phyloP scores from a whole-genome alignment of 2,113 vertebrate species.

The Ammodytes marinus region DNA sequence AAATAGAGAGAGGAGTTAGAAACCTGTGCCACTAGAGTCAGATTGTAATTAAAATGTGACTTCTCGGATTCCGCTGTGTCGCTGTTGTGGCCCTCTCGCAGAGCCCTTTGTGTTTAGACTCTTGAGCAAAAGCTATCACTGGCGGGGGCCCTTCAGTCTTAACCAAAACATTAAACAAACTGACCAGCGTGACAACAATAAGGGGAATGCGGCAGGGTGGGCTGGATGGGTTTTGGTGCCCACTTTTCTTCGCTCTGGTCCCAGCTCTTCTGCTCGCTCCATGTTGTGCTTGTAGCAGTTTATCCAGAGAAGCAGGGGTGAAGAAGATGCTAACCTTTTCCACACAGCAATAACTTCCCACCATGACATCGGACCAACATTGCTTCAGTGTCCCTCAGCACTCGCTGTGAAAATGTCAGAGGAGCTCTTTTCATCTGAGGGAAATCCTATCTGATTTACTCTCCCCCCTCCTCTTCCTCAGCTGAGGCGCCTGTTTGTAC shows the following conservation, averaged over 20 bases:
- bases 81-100: constrained; percentile 27
- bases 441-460: constrained; percentile 82
- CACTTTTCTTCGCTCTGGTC: constrained; percentile 58
- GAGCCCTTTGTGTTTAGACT: constrained; percentile 48
- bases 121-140: constrained; percentile 44
- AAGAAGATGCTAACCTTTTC: constrained; percentile 79
- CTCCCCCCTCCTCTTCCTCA: constrained; percentile 61
- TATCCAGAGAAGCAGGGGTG: constrained; percentile 72
- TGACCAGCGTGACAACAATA: constrained; percentile 67
- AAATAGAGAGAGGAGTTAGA: neutral
- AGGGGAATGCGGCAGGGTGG: constrained; percentile 50
- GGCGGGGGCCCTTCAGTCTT: constrained; percentile 44
- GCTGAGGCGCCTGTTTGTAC: constrained; percentile 73
- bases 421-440: constrained; percentile 78
- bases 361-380: constrained; percentile 82
- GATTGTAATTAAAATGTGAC: constrained; percentile 19
- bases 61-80: constrained; percentile 40
- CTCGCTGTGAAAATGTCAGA: constrained; percentile 81
- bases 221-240: constrained; percentile 64
- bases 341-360: constrained; percentile 80
- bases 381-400: constrained; percentile 73
- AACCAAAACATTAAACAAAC: constrained; percentile 73
- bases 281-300: constrained; percentile 72
- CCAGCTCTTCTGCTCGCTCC: constrained; percentile 53
- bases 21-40: constrained; percentile 21